Percentiles rank a stretch among this genome's conserved stretches.
phyloP scores from a whole-genome alignment of 2,113 vertebrate species.

The Pelusios castaneus region DNA sequence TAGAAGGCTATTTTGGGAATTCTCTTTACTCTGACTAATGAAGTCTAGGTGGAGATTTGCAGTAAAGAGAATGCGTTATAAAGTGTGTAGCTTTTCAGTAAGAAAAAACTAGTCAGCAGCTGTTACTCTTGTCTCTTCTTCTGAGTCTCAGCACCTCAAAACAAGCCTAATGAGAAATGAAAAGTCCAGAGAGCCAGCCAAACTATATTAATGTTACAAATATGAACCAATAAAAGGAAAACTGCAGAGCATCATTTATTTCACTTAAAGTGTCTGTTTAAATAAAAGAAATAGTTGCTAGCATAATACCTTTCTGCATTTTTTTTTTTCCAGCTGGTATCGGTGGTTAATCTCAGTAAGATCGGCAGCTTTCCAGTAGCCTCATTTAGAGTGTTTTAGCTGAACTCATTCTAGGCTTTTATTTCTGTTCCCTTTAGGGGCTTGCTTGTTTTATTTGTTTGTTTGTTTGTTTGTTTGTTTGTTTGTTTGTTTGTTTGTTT shows the following conservation, averaged over 20 bases:
- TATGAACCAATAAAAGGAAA: neutral
- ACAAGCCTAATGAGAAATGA: neutral
- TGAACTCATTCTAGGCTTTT: neutral
- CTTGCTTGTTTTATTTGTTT: no score
- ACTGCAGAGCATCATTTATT: neutral
- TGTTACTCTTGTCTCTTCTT: neutral
- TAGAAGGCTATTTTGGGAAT: neutral
- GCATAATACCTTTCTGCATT: neutral
- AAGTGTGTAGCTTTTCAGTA: neutral
- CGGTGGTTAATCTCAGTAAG: neutral
- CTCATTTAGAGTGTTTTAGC: neutral
- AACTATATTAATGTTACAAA: neutral
- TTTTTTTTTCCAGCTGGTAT: neutral
- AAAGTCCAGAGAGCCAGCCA: neutral
- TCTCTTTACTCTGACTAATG: neutral
- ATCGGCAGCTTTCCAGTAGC: neutral
- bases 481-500: no score
- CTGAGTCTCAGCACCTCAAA: neutral
- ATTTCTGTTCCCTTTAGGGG: neutral
- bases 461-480: no score
- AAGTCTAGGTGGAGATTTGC: neutral
- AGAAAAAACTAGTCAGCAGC: neutral
- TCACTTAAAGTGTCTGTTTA: neutral
- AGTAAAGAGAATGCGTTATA: neutral
- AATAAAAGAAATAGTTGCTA: fast-evolving